Evolutionary conservation across 2,888 invertebrate genomes (phyloP).

Genomic region (Heteropelma amictum): DNA sequence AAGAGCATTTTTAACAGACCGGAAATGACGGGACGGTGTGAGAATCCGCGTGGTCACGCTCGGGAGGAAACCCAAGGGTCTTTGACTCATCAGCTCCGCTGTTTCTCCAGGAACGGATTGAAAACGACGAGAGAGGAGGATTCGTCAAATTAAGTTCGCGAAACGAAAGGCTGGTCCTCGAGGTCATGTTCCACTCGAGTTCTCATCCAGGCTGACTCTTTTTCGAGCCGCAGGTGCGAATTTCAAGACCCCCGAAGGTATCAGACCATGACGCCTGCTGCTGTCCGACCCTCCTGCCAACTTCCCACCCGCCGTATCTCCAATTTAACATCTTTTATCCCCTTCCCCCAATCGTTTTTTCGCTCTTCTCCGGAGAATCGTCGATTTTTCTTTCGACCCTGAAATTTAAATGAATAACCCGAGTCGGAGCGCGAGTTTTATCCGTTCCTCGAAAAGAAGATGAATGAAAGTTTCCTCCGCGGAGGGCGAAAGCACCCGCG

Average conservation of each 20-base stretch:
- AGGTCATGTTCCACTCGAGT: slow-evolving; percentile 26
- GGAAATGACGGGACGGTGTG: slow-evolving; percentile 4
- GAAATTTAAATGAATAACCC: too few species aligned
- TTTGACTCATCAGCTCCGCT: neutral
- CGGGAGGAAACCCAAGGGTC: neutral
- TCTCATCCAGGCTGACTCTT: slow-evolving; percentile 12
- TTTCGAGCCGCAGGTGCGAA: slow-evolving; percentile 49
- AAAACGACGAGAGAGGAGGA: neutral
- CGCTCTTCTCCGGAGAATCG: neutral
- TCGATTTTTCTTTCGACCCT: neutral
- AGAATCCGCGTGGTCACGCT: slow-evolving; percentile 25
- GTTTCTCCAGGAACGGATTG: neutral
- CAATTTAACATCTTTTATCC: neutral
- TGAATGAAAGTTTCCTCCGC: neutral
- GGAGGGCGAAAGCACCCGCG: neutral
- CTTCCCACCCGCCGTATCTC: neutral
- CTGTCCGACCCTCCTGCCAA: slow-evolving; percentile 21
- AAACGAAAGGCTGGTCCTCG: slow-evolving; percentile 33
- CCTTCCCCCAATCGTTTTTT: neutral
- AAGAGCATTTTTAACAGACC: slow-evolving; percentile 8
- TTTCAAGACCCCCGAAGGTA: slow-evolving; percentile 23
- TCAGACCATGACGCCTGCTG: slow-evolving; percentile 42
- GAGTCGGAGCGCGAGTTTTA: too few species aligned
- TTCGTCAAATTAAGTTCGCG: slow-evolving; percentile 6
- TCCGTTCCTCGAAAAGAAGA: neutral